A percentile compares a stretch with the other conserved stretches of the same genome.
phyloP scores from a whole-genome alignment of 1,140 invertebrate species.

The Condylostylus longicornis region DNA sequence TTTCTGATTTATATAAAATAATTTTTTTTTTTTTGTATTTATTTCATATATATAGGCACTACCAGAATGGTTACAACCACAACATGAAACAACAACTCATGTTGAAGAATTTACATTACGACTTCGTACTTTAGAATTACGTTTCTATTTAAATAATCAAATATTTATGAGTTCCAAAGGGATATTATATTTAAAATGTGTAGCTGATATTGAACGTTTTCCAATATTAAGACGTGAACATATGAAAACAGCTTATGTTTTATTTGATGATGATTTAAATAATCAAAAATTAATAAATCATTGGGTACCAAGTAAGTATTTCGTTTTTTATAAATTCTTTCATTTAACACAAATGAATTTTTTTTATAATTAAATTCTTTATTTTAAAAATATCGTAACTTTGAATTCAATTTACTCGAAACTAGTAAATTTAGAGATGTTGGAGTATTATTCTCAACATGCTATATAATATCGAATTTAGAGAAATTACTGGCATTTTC shows the following conservation, averaged over 20 bases:
- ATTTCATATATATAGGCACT: no score
- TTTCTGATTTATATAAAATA: neutral
- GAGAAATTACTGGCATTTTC: no score
- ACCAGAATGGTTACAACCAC: constrained; percentile 1
- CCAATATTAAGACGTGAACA: constrained; percentile 16
- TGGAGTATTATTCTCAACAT: no score
- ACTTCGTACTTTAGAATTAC: constrained; percentile 21
- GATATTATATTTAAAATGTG: constrained; percentile 18
- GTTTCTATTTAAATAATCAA: constrained; percentile 25
- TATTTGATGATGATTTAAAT: constrained; percentile 18
- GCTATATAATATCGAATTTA: no score
- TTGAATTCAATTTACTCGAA: neutral
- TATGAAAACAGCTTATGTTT: constrained; percentile 14
- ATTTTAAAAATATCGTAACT: no score
- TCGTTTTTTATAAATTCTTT: neutral
- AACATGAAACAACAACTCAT: constrained; percentile 12
- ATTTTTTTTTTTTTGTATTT: neutral
- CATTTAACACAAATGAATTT: neutral
- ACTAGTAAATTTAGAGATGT: no score
- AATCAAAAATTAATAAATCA: constrained; percentile 25
- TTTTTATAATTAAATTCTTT: no score
- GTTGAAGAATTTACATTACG: constrained; percentile 22
- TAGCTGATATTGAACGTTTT: constrained; percentile 22
- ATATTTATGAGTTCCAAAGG: constrained; percentile 9
- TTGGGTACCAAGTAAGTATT: constrained; percentile 12